Evolutionary conservation across 1,140 invertebrate species (phyloP).

Genomic region (Drosophila elegans): DNA sequence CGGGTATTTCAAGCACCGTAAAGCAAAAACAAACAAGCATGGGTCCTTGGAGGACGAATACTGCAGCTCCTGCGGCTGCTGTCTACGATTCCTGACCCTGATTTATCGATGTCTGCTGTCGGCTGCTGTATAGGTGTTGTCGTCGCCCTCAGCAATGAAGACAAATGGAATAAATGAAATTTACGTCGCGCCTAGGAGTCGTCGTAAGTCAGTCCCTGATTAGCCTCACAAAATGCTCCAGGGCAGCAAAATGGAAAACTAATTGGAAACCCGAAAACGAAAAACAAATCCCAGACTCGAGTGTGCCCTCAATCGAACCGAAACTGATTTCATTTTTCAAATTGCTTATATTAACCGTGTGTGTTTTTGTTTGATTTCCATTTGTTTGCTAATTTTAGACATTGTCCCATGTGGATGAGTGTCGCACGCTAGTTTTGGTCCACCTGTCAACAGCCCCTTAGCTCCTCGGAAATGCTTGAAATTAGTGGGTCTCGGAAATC

Average conservation of each 20-base stretch:
- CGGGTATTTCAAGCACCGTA: constrained; percentile 59
- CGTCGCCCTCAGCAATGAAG: constrained; percentile 48
- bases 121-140: constrained; percentile 19
- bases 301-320: constrained; percentile 19
- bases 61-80: constrained; percentile 32
- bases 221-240: constrained; percentile 39
- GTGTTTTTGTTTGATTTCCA: constrained; percentile 22
- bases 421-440: constrained; percentile 30
- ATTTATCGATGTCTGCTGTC: constrained; percentile 67
- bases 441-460: constrained; percentile 33
- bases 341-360: constrained; percentile 16
- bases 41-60: constrained; percentile 22
- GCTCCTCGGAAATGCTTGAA: constrained; percentile 29
- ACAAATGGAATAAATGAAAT: constrained; percentile 58
- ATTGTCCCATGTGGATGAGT: constrained; percentile 64
- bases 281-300: neutral
- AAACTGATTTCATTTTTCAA: constrained; percentile 56
- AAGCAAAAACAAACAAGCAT: constrained; percentile 61
- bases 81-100: constrained; percentile 48
- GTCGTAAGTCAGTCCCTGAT: constrained; percentile 37
- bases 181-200: constrained; percentile 54
- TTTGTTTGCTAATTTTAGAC: constrained; percentile 66
- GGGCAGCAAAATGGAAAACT: constrained; percentile 44
- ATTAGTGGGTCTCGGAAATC: constrained; percentile 38
- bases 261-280: constrained; percentile 55